Base-by-base conservation (phyloP, 1,140 invertebrate genomes). In the Brachionus asplanchnoidis region DNA sequence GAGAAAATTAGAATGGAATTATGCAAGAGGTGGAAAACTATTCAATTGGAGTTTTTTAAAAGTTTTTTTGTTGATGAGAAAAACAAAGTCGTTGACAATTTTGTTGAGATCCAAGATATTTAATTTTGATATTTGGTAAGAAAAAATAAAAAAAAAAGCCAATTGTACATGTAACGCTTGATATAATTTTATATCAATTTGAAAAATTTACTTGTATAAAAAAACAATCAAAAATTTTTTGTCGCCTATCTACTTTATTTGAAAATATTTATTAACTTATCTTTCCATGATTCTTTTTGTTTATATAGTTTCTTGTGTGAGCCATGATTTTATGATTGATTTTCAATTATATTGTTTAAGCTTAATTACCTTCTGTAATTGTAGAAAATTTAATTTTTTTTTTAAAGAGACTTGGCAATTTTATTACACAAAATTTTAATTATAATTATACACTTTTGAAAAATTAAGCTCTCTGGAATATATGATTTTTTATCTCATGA, bases 91-190 rank as follows among this genome's bases (percentile, higher is more conserved):
- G 68, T 73, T 73, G 32, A 73, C 68, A 73, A 68, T 68, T 42
- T 42, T 73, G 36, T 17, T 20, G 17, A 73, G 17, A 73, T 12
- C 32, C 40, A 14, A 32, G 14, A 32, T 68, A 36, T 12, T 12
- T 32, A 68, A 68, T 68, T 40, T 32, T n/a, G 66, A 42, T 73
- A 40, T 73, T 60, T 60, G 53, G 53, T 60, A 60, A 60, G 53
- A 60, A 60, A 53, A 53, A 53, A 60, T 40, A 70, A 0, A 53
- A 53, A 60, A 70, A 70, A 0, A 9, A 46, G 26, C 42, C 17
- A 26, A 50, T 77, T 77, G 73, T 77, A 77, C 73, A 77, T 42
- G 73, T 77, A 77, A 77, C 73, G 73, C 73, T 77, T 77, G 73
- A 77, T 26, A 53, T 50, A 77, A 77, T 77, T 77, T 77, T 36